These are phyloP conservation scores for Platysternon megacephalum DNA, from an alignment of 2,113 vertebrate species.

Conservation along the genomic window DNA sequence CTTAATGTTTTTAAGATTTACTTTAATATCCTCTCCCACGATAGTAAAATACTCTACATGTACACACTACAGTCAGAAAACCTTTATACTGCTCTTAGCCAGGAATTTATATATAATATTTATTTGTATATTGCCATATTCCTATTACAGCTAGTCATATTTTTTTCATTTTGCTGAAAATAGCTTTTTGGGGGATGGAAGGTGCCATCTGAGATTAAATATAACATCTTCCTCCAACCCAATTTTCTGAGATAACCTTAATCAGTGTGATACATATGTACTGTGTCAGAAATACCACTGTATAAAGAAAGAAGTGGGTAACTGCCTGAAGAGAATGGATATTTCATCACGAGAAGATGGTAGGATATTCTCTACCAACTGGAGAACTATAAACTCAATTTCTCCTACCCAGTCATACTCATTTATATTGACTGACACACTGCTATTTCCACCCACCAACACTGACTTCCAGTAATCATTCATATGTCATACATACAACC, in stretches of 20 bases:
- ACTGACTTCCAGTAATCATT: slow-evolving; percentile 47
- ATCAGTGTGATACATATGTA: background rate
- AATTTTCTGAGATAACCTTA: slow-evolving; percentile 1
- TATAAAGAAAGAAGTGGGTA: background rate
- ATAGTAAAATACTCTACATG: background rate
- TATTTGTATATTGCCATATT: background rate
- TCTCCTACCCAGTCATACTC: slow-evolving; percentile 31
- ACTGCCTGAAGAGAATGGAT: background rate
- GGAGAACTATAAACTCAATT: slow-evolving; percentile 46
- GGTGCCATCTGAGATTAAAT: slow-evolving; percentile 53
- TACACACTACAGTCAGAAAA: background rate
- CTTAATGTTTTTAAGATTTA: background rate
- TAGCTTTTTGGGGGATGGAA: background rate
- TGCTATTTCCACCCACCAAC: slow-evolving; percentile 53
- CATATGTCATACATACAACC: background rate
- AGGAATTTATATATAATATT: background rate
- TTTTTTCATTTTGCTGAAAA: background rate
- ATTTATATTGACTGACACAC: slow-evolving; percentile 60
- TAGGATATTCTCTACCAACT: slow-evolving; percentile 34
- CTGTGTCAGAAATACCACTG: slow-evolving; percentile 23
- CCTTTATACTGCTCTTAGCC: background rate
- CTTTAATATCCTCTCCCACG: background rate
- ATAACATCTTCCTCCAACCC: background rate
- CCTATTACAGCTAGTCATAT: background rate
- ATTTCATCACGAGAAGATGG: slow-evolving; percentile 20